Base-by-base conservation (phyloP, 2,888 invertebrate species). In the Portevinia maculata region DNA sequence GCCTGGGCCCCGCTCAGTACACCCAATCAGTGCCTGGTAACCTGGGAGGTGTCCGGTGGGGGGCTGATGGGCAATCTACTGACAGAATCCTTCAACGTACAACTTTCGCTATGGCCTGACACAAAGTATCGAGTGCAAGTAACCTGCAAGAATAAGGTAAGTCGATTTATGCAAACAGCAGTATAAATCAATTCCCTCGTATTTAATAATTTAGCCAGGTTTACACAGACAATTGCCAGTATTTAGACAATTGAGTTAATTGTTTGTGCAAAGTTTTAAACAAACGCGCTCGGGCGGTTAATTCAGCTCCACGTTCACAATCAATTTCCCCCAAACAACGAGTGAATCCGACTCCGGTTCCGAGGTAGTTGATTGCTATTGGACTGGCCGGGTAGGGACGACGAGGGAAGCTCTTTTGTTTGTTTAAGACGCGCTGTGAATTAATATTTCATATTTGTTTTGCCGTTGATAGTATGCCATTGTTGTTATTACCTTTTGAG, bases 111-210 rank as follows among this genome's bases (percentile, higher is more conserved):
- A 19, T 90, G 90, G 90, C 90, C 90, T 41, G 90, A 90, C 69
- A 90, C 90, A 11, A 90, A 89, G 78, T 90, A 90, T 85, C 89
- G 90, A 53, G 89, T 90, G 32, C 90, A 90, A 86, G 90, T 90
- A 73, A 90, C 90, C 70, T 90, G 90, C 85, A 90, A 90, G 86
- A 89, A 90, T 85, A 91, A 89, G 89, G 90, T 90, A 76, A 89
- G 86, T 83, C 5, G 9, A 8, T n/a, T n/a, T n/a, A 30, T 28
- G 5, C 30, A 7, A 8, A 5, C 24, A 4, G 30, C 57, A 2
- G 24, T 5, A 24, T 24, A 24, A 2, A 24, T 24, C 3, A 2
- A 24, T 24, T 24, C 3, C 24, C 24, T 24, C 24, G 5, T 24
- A 15, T 37, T 41, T 32, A 32, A n/a, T 57, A 32, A 32, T 19